These are phyloP conservation scores for Barypeithes pellucidus DNA, from an alignment of 2,888 invertebrate species.

Conservation along the genomic window DNA sequence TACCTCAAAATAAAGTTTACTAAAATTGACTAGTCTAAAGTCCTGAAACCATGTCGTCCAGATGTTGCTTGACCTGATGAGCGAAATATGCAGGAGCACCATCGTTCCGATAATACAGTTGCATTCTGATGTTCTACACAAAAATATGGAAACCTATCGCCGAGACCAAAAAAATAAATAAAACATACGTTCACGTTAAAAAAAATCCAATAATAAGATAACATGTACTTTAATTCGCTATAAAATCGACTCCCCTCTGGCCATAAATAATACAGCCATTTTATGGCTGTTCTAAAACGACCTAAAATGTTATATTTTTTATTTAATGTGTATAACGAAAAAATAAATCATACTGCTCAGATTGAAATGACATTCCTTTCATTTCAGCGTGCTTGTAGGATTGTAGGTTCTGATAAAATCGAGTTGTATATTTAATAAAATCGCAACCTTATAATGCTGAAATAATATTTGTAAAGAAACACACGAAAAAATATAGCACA, in stretches of 20 bases:
- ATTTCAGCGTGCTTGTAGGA: neutral
- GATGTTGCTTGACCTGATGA: too few relatives aligned
- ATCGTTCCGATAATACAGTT: too few relatives aligned
- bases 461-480: neutral
- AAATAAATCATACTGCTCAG: constrained; percentile 9
- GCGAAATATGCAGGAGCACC: too few relatives aligned
- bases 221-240: constrained; percentile 34
- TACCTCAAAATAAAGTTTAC: too few relatives aligned
- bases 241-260: constrained; percentile 38
- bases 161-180: constrained; percentile 20
- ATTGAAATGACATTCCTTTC: constrained; percentile 11
- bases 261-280: constrained; percentile 37
- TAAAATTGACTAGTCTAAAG: too few relatives aligned
- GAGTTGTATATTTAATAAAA: neutral
- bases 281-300: constrained; percentile 27
- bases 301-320: constrained; percentile 7
- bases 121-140: too few relatives aligned
- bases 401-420: neutral
- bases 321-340: constrained; percentile 14
- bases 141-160: neutral
- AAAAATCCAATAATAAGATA: constrained; percentile 22
- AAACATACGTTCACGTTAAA: constrained; percentile 24
- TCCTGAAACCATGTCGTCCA: too few relatives aligned
- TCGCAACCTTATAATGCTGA: neutral
- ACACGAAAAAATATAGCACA: neutral